Evolutionary conservation across 2,888 invertebrate genomes (phyloP), one percentile per base, ranked within the genome.

Genomic region (Drosophila yooni): DNA sequence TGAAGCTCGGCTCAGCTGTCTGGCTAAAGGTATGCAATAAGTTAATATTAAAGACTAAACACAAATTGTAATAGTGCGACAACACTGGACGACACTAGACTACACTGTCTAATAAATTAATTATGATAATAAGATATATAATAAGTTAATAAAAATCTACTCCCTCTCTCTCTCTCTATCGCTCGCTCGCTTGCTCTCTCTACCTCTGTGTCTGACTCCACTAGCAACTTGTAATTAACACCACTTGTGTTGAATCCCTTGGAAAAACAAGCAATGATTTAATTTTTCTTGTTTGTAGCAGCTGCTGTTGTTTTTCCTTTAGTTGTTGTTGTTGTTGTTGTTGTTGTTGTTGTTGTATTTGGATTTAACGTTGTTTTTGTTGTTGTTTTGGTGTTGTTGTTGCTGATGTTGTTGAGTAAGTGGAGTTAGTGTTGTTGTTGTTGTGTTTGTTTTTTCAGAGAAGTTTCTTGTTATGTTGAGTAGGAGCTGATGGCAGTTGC

Each of bases 381-480:
- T 53, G 51, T 51, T 21, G 68, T 79, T 76, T 79, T 82, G 70
- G 82, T 76, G 76, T 58, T 80, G 59, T 46, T 51, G 57, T 58
- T 31, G 11, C 64, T 66, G 63, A 63, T 74, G 63, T 77, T 72
- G 57, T 76, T 83, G 76, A 51, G 72, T 70, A 70, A 74, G 77
- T 76, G 83, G 68, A 69, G 65, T 74, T 76, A 70, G 71, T 81
- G 68, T 69, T 79, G 77, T 79, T 82, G 71, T 67, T 81, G 76
- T 83, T 82, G 75, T 61, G 76, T 68, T 75, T 79, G 65, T 76
- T 79, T 78, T 76, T 74, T 69, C 73, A 76, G 74, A 83, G 74
- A 72, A 88, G 90, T 91, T 92, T 92, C 91, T 92, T 92, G 92
- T 92, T 92, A 92, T 91, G 91, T 91, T 83, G 91, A 92, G 70